Evolutionary conservation across 2,888 invertebrate genomes (phyloP), one percentile per base, ranked within the genome.

Genomic region (Heteromyza rotundicornis): DNA sequence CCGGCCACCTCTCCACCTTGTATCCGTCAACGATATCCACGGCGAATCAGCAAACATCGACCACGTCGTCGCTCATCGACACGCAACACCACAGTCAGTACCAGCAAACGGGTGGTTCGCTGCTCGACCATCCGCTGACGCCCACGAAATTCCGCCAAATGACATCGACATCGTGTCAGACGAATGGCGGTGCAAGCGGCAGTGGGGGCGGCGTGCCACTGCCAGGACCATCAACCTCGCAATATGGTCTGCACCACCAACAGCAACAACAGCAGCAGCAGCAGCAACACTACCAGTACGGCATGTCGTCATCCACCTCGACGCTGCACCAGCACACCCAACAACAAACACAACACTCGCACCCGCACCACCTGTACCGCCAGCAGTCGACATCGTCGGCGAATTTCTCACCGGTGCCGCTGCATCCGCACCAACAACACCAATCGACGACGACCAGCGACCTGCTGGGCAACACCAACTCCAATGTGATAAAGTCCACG

Each of bases 401-500:
- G 27, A 81, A 79, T 61, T 82, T 81, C 62, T 83, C 82, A 64
- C 82, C 82, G 58, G 75, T 81, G 67, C 82, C 82, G 40, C 61
- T 81, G 64, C 81, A 82, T 66, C 75, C 82, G 59, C 79, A 82
- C 73, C 83, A 83, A 70, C 77, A 80, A 63, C 80, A 82, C 67
- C 83, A 82, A 68, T 81, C 83, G 68, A 82, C 82, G 50, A 82
- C 80, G 63, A 82, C 82, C 64, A 76, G 78, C 70, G 82, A 82
- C 70, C 73, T 82, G 73, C 75, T 82, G 70, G 77, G 80, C 70
- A 69, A 71, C 65, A 76, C 71, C 68, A 79, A 80, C 72, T 68
- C 77, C 63, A 82, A 80, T 79, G 81, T 82, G 79, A 82, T 83
- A 76, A 82, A 82, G 71, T 81, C 83, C 65, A 81, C 83, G 59